Percentiles rank a stretch among this genome's conserved stretches.
These are phyloP conservation scores for Haliclona indistincta DNA, from an alignment of 37 sponge, comb jelly and placozoan species.

Conservation along the genomic window DNA sequence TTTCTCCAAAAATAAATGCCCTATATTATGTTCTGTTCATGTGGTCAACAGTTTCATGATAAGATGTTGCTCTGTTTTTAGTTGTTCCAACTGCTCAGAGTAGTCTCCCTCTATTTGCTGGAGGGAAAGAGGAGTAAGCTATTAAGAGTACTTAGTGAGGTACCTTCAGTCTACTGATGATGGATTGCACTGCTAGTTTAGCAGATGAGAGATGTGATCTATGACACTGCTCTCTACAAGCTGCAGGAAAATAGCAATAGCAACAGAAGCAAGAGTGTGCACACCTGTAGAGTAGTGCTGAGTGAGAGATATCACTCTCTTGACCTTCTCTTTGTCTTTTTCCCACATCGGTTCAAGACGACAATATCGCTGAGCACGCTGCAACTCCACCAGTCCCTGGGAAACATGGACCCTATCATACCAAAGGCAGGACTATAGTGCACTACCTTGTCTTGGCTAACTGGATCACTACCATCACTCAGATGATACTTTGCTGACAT, in stretches of 20 bases:
- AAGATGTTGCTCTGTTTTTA: no score
- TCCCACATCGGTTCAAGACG: constrained; percentile 59
- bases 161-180: constrained; percentile 57
- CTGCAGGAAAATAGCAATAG: no score
- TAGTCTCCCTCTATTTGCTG: no score
- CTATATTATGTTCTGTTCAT: no score
- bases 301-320: constrained; percentile 46
- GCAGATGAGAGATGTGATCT: constrained; percentile 49
- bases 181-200: constrained; percentile 38
- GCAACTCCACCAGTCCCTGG: constrained; percentile 73
- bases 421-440: background rate
- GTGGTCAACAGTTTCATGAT: no score
- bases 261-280: background rate
- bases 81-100: no score
- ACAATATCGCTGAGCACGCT: constrained; percentile 59
- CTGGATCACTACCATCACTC: background rate
- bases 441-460: background rate
- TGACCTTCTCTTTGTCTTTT: constrained; percentile 16
- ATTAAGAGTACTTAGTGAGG: no score
- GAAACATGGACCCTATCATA: background rate
- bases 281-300: constrained; percentile 68
- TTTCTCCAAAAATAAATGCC: no score
- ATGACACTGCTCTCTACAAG: background rate
- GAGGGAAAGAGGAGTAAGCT: no score
- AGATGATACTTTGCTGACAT: constrained; percentile 57